phyloP scores from a whole-genome alignment of 2,113 vertebrate genomes.

The Sorex fumeus region DNA sequence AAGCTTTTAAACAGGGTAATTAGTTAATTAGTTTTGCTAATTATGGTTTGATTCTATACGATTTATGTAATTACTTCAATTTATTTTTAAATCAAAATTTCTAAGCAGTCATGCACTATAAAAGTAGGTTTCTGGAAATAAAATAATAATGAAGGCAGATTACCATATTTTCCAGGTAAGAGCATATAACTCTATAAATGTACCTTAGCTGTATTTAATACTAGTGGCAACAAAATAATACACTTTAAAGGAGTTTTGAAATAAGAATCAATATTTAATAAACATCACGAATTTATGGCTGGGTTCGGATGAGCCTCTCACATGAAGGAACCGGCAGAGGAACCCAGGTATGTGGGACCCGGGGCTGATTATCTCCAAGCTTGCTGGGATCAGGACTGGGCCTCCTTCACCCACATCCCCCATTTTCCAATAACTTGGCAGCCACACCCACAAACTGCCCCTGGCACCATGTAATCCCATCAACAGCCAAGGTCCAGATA shows the following conservation, averaged over 20 bases:
- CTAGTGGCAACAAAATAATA: neutral
- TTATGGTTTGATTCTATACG: neutral
- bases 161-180: neutral
- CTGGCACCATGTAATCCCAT: no score
- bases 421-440: no score
- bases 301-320: no score
- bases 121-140: neutral
- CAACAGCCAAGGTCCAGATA: no score
- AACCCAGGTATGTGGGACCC: no score
- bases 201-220: conserved; percentile 19
- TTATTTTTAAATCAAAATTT: conserved; percentile 39
- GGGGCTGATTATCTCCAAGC: no score
- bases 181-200: neutral
- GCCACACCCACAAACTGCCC: no score
- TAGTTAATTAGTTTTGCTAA: neutral
- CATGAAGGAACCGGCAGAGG: no score
- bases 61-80: conserved; percentile 19
- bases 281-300: no score
- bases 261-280: neutral
- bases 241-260: conserved; percentile 11
- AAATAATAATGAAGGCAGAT: conserved; percentile 39
- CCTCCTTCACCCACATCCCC: no score
- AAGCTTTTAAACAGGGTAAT: neutral
- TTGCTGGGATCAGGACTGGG: no score
- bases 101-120: neutral